These are phyloP conservation scores for Chloroclystis v-ata DNA, from an alignment of 2,888 invertebrate genomes.

Conservation along the genomic window DNA sequence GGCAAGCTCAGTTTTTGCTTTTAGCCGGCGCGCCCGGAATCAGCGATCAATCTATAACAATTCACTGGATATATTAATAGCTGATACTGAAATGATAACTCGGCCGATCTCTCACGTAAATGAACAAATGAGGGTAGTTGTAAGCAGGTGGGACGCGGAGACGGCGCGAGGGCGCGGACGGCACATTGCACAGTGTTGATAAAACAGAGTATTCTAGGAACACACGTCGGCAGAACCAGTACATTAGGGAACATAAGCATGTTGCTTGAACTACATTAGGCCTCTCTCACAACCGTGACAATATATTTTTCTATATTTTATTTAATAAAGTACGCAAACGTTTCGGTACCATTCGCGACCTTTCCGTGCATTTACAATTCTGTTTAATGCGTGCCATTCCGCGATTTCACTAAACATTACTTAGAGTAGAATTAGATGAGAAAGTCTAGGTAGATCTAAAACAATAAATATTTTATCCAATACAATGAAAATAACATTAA, in stretches of 20 bases:
- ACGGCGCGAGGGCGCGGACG: slow-evolving; percentile 33
- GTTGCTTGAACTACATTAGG: slow-evolving; percentile 65
- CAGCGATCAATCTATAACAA: no score
- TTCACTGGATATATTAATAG: no score
- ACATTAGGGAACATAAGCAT: slow-evolving; percentile 52
- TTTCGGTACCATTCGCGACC: slow-evolving; percentile 30
- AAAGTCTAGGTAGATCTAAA: slow-evolving; percentile 34
- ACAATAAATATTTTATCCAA: slow-evolving; percentile 27
- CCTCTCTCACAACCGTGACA: slow-evolving; percentile 75
- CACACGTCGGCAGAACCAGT: slow-evolving; percentile 65
- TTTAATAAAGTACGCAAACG: slow-evolving; percentile 34
- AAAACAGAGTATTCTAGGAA: slow-evolving; percentile 60
- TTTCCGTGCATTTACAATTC: slow-evolving; percentile 36
- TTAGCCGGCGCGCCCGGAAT: slow-evolving; percentile 18
- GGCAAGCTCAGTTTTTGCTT: slow-evolving; percentile 30
- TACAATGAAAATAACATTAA: slow-evolving; percentile 27
- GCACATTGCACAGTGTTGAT: slow-evolving; percentile 55
- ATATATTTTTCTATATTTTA: slow-evolving; percentile 36
- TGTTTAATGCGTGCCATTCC: slow-evolving; percentile 8
- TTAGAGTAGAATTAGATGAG: slow-evolving; percentile 28
- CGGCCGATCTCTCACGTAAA: not conserved
- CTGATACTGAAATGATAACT: no score
- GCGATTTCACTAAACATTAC: slow-evolving; percentile 17
- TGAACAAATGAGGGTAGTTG: slow-evolving; percentile 2
- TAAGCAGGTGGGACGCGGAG: not conserved